Conservation (phyloP, 1,140 invertebrate species). For the Drosophila nigrodunni region DNA sequence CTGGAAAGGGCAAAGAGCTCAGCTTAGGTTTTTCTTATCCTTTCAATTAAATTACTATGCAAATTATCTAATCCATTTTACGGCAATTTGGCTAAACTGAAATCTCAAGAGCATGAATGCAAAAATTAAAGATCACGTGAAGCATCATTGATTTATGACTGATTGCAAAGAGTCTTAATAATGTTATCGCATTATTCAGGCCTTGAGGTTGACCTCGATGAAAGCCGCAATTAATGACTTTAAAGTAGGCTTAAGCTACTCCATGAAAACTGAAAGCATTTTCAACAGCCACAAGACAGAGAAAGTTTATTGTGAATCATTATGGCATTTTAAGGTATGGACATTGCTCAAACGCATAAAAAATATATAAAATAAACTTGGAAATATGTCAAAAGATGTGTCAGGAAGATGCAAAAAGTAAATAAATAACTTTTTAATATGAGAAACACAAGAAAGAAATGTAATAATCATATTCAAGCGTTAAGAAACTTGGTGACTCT, state of each 20-base stretch:
- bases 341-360: conserved; percentile 31
- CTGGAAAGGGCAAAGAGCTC: not conserved
- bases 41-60: not conserved
- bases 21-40: not conserved
- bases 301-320: not conserved
- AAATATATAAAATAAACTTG: conserved; percentile 3
- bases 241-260: conserved; percentile 27
- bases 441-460: conserved; percentile 19
- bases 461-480: conserved; percentile 46
- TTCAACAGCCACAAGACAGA: not conserved
- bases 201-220: conserved; percentile 16
- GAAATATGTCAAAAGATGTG: conserved; percentile 29
- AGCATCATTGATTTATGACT: conserved; percentile 39
- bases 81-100: not conserved
- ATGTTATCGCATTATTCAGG: conserved; percentile 7
- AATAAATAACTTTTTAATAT: conserved; percentile 46
- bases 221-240: conserved; percentile 39
- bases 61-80: not conserved
- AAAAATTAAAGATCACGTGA: conserved; percentile 17
- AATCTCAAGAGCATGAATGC: conserved; percentile 6
- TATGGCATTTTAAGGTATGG: conserved; percentile 9
- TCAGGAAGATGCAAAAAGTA: conserved; percentile 24
- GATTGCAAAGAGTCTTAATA: conserved; percentile 6
- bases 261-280: conserved; percentile 19
- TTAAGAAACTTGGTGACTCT: conserved; percentile 24